Evolutionary conservation across 2,113 vertebrate genomes (phyloP), one percentile per base, ranked within the genome.

Genomic region (Isichthys henryi): DNA sequence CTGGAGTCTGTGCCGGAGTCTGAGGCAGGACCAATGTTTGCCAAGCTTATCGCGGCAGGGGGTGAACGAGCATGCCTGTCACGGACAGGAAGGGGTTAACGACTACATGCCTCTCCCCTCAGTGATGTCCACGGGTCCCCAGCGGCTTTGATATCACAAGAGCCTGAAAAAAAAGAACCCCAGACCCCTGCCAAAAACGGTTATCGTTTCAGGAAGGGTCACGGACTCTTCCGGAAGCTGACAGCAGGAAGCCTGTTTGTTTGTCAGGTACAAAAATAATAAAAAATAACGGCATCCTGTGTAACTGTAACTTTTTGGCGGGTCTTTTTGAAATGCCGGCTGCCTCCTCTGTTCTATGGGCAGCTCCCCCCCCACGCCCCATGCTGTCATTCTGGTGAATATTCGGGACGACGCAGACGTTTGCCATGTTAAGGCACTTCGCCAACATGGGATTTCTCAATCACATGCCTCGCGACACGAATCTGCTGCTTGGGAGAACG

Each of bases 311-410:
- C 50, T 92, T 92, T 94, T 94, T 91, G 94, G 94, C 94, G 94
- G 94, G 94, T 91, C 19, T 93, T 50, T 95, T 95, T 93, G 91
- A 95, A 95, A 92, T 87, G 70, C 17, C 53, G 90, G 5, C 50
- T 53, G n/a, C 85, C 85, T 84, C 27, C 85, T 87, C 85, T 87
- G 85, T 52, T 87, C 49, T 87, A 27, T 52, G n/a, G 31, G n/a
- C 46, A 46, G 48, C 84, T 21, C 31, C 83, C 45, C 15, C 43
- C 13, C 77, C 13, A 15, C 39, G 39, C 39, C 56, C 23, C 62
- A 31, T 48, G 17, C 82, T 23, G 19, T 23, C 82, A 84, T 80
- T 43, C 74, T 39, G 3, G 74, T 80, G 74, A 80, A 80, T 43
- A 35, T 43, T 43, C 6, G 0, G 45, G 5, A 19, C 15, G 46